phyloP scores from a whole-genome alignment of 1,140 invertebrate species.

The Manduca sexta region DNA sequence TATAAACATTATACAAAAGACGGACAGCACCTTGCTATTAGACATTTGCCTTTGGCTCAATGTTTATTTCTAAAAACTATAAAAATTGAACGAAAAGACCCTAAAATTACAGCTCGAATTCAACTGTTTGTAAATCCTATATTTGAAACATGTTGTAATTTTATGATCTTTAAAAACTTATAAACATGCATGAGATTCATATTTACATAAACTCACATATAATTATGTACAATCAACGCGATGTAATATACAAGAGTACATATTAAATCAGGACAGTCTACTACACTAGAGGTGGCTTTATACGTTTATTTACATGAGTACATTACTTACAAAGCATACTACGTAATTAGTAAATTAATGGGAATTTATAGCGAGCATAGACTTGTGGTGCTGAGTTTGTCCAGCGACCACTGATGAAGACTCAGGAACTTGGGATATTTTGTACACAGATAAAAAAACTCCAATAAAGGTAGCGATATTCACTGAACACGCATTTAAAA shows the following conservation, averaged over 20 bases:
- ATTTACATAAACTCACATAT: conserved; percentile 30
- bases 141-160: not conserved
- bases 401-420: too few species aligned
- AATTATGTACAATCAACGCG: conserved; percentile 20
- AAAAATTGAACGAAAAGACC: conserved; percentile 4
- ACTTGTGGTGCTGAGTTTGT: too few species aligned
- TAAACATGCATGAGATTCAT: conserved; percentile 28
- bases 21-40: conserved; percentile 60
- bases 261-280: not conserved
- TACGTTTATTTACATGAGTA: conserved; percentile 22
- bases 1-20: conserved; percentile 44
- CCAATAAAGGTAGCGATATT: too few species aligned
- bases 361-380: too few species aligned
- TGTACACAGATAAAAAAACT: too few species aligned
- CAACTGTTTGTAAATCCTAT: not conserved
- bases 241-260: conserved; percentile 5
- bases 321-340: conserved; percentile 7
- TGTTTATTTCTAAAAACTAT: conserved; percentile 31
- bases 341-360: too few species aligned
- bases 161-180: not conserved
- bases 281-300: conserved; percentile 31
- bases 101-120: not conserved
- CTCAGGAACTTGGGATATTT: too few species aligned
- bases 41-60: conserved; percentile 64
- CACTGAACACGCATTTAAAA: too few species aligned